Percentiles rank a stretch among this genome's conserved stretches.
Evolutionary conservation across 2,113 vertebrate genomes (phyloP).

Genomic region (Alosa alosa): DNA sequence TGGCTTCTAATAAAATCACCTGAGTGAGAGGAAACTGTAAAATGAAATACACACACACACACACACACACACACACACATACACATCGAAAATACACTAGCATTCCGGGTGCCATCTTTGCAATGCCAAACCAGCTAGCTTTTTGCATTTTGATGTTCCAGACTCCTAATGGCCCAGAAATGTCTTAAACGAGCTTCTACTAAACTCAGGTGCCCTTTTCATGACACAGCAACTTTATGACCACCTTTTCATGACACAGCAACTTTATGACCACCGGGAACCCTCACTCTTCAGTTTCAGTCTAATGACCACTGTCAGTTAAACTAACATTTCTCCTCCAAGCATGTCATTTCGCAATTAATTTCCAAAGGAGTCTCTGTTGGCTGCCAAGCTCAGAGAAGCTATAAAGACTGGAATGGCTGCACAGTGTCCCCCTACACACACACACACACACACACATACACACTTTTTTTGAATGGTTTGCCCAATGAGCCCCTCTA

Average conservation of each 20-base stretch:
- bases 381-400: neutral
- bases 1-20: too few relatives aligned
- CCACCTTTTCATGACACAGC: neutral
- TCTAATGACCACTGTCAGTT: neutral
- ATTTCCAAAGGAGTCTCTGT: neutral
- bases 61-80: too few relatives aligned
- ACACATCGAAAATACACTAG: too few relatives aligned
- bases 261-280: neutral
- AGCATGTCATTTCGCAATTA: neutral
- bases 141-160: neutral
- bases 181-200: neutral
- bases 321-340: neutral
- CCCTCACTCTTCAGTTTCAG: neutral
- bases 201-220: neutral
- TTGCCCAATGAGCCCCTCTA: constrained; percentile 62
- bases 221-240: neutral
- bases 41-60: too few relatives aligned
- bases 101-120: too few relatives aligned
- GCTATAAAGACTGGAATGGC: neutral
- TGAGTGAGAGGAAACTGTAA: too few relatives aligned
- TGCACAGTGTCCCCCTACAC: neutral
- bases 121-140: too few relatives aligned
- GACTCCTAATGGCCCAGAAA: neutral
- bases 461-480: constrained; percentile 45
- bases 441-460: constrained; percentile 25